A percentile compares a stretch with the other conserved stretches of the same genome.
These are phyloP conservation scores for Tethya wilhelma DNA, from an alignment of 37 sponge, comb jelly and placozoan species.

Conservation along the genomic window DNA sequence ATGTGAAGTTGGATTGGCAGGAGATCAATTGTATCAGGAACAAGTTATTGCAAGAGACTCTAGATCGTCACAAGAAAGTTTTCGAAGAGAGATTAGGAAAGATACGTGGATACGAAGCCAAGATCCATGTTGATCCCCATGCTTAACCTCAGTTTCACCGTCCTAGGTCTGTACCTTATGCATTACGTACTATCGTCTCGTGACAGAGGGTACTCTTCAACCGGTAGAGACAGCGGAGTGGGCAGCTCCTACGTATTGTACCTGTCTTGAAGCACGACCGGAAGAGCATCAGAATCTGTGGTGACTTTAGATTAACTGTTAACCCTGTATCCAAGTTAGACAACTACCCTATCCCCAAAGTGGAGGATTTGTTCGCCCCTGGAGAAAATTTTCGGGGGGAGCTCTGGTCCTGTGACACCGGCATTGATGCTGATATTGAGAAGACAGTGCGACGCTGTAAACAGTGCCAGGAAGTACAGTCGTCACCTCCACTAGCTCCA, in stretches of 20 bases:
- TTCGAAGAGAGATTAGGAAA: constrained; percentile 16
- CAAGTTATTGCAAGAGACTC: neutral
- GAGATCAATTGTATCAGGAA: constrained; percentile 5
- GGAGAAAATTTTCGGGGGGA: too few relatives aligned
- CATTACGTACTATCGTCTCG: constrained; percentile 32
- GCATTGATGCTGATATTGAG: too few relatives aligned
- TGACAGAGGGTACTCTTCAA: constrained; percentile 31
- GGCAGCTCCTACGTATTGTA: constrained; percentile 59
- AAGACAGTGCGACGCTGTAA: too few relatives aligned
- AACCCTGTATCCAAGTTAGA: too few relatives aligned
- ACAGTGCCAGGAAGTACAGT: too few relatives aligned
- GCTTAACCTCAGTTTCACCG: neutral
- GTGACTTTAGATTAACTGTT: constrained; percentile 27
- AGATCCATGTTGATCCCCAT: constrained; percentile 20
- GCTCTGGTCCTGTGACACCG: too few relatives aligned
- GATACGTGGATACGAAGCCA: constrained; percentile 23
- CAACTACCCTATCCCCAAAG: too few relatives aligned
- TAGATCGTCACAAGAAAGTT: neutral
- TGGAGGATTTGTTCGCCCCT: too few relatives aligned
- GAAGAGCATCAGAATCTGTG: constrained; percentile 26
- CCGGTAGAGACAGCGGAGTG: constrained; percentile 33
- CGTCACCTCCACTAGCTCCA: too few relatives aligned
- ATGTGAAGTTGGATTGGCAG: constrained; percentile 21
- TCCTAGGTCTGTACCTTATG: constrained; percentile 30
- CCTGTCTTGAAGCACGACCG: constrained; percentile 35